Evolutionary conservation across 2,113 vertebrate species (phyloP).

Genomic region (Nipponia nippon): DNA sequence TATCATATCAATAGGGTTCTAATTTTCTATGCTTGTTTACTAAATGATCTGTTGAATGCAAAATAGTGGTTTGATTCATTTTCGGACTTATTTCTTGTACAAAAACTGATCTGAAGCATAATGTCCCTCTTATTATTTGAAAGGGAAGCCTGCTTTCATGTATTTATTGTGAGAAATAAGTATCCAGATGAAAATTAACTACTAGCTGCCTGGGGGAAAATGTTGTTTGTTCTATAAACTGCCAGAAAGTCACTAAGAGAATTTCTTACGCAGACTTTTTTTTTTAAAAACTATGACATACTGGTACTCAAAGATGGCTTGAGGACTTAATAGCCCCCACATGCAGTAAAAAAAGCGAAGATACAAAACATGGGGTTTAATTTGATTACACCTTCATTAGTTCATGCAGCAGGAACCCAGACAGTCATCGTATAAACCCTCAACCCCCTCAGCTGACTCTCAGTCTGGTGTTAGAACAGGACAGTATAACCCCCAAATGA

Average conservation of each 20-base stretch:
- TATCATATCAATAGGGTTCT: conserved; percentile 28
- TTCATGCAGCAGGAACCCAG: not conserved
- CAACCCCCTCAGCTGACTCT: not conserved
- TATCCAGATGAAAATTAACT: conserved; percentile 5
- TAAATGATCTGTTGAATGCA: conserved; percentile 16
- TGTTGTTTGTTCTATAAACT: not conserved
- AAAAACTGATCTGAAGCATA: conserved; percentile 3
- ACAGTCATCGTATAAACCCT: not conserved
- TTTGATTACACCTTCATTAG: not conserved
- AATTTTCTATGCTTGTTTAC: conserved; percentile 48
- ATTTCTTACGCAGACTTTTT: not conserved
- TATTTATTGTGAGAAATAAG: not conserved
- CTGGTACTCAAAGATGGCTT: not conserved
- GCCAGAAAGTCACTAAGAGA: not conserved
- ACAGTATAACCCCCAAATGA: rapidly evolving
- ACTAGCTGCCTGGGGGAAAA: not conserved
- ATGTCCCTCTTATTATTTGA: not conserved
- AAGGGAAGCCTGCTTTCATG: not conserved
- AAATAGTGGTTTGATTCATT: conserved; percentile 11
- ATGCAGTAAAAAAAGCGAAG: not conserved
- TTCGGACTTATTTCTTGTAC: not conserved
- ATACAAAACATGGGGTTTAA: not conserved
- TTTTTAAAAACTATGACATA: not conserved
- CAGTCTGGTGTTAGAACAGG: not conserved
- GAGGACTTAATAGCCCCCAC: not conserved